Base-by-base conservation (phyloP, 2,888 invertebrate genomes). In the Platerodrilus igneus region DNA sequence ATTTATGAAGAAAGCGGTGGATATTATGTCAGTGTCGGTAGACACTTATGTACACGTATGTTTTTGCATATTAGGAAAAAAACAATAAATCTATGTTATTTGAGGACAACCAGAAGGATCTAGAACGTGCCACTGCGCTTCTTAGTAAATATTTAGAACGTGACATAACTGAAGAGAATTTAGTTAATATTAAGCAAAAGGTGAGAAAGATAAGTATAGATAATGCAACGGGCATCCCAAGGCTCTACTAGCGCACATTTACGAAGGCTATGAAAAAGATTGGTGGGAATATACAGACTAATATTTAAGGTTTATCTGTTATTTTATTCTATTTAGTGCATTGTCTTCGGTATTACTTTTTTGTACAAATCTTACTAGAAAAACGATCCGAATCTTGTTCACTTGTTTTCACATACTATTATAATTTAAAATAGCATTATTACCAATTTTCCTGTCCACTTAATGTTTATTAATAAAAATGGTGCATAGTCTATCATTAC, bases 81-180 rank as follows among this genome's bases (percentile, higher is more conserved):
- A 97, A 93, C 76, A 97, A 99, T 76, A 96, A 97, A 74, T 92
- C 94, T 60, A 88, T 90, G 71, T 95, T 99, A 68, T 99, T 97
- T 71, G 96, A 97, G 79, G 93, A 91, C 71, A 96, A 96, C 79
- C 96, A 97, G 78, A 88, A 87, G 63, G 96, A 97, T 77, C 77
- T 97, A 59, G 97, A 99, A 74, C 87, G 87, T 59, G 94, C 97
- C 56, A 97, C 97, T 20, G 97, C 99, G 73, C 90, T 86, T 56
- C 78, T 99, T 53, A 95, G 95, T 14, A 96, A 95, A 74, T 96
- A 95, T 73, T 79, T 99, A 59, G 97, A 99, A 76, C 77, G 95
- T 63, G 96, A 99, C 72, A 93, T 97, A 67, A 94, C 95, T 52
- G 88, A 88, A 60, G 95, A 96, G 73, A 94, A 96, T 75, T 78